Conservation (phyloP, 2,113 vertebrate genomes). For the Malurus alboscapulatus region DNA sequence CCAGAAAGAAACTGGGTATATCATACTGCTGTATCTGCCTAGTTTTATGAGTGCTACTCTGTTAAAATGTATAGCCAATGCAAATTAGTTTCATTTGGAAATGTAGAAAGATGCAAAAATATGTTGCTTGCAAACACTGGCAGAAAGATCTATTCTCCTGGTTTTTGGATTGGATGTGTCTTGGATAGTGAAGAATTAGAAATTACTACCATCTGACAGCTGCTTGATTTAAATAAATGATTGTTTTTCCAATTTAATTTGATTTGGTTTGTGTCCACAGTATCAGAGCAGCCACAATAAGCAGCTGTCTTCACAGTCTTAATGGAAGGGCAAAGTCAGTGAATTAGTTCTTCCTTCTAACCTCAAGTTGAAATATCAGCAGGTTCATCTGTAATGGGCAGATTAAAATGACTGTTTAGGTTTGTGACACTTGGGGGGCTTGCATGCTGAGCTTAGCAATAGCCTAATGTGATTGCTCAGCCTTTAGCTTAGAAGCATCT, state of each 20-base stretch:
- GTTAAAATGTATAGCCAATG: neutral
- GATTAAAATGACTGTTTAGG: neutral
- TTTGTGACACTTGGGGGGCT: neutral
- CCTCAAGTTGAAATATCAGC: neutral
- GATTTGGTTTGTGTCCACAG: conserved; percentile 33
- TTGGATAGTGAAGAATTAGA: conserved; percentile 15
- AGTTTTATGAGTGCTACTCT: neutral
- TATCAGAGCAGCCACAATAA: conserved; percentile 32
- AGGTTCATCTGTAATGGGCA: neutral
- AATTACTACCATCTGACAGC: conserved; percentile 30
- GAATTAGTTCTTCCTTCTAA: neutral
- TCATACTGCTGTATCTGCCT: neutral
- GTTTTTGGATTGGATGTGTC: neutral
- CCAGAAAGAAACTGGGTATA: neutral
- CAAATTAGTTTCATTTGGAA: neutral
- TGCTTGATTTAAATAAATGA: conserved; percentile 40
- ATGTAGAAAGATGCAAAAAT: neutral
- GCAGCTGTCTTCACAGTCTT: neutral
- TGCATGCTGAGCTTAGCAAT: neutral
- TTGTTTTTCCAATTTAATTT: conserved; percentile 21
- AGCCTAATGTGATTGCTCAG: neutral
- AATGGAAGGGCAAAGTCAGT: neutral
- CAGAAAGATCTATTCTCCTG: neutral
- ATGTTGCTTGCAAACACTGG: neutral
- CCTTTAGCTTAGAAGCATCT: neutral